Evolutionary conservation across 2,113 vertebrate species (phyloP).

Genomic region (Phoxinus phoxinus): DNA sequence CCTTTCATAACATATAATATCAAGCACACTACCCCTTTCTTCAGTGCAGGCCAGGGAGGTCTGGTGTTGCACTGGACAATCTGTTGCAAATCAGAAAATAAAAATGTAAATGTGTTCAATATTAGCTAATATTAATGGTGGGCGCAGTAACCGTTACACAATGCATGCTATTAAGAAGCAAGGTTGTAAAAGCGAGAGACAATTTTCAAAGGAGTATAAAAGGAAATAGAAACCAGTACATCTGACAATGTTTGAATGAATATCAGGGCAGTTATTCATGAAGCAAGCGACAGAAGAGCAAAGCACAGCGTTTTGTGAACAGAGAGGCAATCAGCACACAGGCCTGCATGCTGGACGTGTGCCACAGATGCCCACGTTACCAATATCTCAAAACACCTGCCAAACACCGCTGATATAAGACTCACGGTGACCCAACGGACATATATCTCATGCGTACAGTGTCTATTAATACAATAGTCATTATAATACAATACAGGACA

Average conservation of each 20-base stretch:
- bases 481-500: not conserved
- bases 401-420: constrained; percentile 11
- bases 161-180: not conserved
- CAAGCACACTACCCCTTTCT: constrained; percentile 70
- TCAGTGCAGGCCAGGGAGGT: constrained; percentile 61
- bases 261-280: constrained; percentile 42
- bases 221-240: not conserved
- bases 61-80: not conserved
- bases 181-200: not conserved
- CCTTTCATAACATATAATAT: constrained; percentile 77
- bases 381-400: constrained; percentile 4
- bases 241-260: constrained; percentile 25
- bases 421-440: not conserved
- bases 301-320: constrained; percentile 44
- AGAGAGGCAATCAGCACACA: constrained; percentile 37
- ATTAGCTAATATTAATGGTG: not conserved
- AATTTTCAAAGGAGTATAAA: not conserved
- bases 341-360: constrained; percentile 24
- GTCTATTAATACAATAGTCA: not conserved
- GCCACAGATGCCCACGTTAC: constrained; percentile 12
- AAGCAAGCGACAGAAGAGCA: constrained; percentile 40
- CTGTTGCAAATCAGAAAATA: not conserved
- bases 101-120: not conserved
- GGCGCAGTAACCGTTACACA: not conserved
- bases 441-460: not conserved